Base-by-base conservation (phyloP, 2,797 vertebrate species). In the Lateolabrax maculatus region DNA sequence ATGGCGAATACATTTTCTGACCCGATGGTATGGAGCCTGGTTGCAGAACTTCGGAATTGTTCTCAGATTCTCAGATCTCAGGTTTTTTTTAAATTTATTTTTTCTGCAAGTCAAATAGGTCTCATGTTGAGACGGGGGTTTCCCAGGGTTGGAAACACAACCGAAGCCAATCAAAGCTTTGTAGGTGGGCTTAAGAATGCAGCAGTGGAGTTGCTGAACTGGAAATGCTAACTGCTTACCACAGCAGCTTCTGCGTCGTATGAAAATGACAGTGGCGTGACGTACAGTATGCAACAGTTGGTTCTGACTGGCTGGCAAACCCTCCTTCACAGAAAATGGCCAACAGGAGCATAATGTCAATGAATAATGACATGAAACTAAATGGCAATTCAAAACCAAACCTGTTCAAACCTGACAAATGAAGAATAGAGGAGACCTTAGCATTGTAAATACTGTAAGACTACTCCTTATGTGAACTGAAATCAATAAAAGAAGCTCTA, bases 401-500 rank as follows among this genome's bases (percentile, higher is more conserved):
- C 3, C 31, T 37, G 11, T 21, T n/a, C 11, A 15, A 46, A 61
- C n/a, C 39, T 53, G 13, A 61, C 10, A 36, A 37, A 60, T 31
- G 27, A 63, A 51, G 55, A 80, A 44, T 41, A 5, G 25, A 64
- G 27, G 41, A 27, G 60, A 36, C 56, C 34, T 13, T 27, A 18
- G 34, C 19, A 2, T 43, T 74, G 25, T 37, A 36, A 27, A 60
- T 29, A 21, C 53, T 55, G n/a, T 41, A 52, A 34, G 34, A 43
- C 31, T 21, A 27, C 15, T 58, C 36, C 21, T 60, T 19, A 56
- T 64, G 57, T 75, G 27, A 60, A 77, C 60, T 62, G 49, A 12
- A 63, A 85, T 89, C 81, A 66, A 81, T 83, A 55, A 60, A 37
- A 80, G 60, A 39, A 51, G 44, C 57, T 44, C 16, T 4, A 12